phyloP scores from a whole-genome alignment of 2,888 invertebrate genomes.

The Ptychoptera contaminata region DNA sequence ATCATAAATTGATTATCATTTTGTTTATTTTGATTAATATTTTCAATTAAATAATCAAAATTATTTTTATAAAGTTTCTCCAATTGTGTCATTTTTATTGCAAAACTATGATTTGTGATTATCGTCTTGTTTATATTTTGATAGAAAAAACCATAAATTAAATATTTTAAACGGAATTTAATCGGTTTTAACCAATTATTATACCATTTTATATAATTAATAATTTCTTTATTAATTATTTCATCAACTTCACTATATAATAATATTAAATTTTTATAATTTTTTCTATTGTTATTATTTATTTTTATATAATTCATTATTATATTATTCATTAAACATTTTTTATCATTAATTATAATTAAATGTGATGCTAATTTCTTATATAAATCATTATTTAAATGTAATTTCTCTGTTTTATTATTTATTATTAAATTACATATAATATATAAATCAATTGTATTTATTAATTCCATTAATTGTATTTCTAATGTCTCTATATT shows the following conservation, averaged over 20 bases:
- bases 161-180: slow-evolving; percentile 43
- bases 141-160: slow-evolving; percentile 54
- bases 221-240: slow-evolving; percentile 41
- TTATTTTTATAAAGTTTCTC: slow-evolving; percentile 18
- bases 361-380: no score
- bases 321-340: no score
- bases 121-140: slow-evolving; percentile 42
- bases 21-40: slow-evolving; percentile 12
- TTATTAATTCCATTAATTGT: slow-evolving; percentile 40
- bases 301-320: slow-evolving; percentile 34
- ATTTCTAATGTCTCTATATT: slow-evolving; percentile 41
- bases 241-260: slow-evolving; percentile 41
- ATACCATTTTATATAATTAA: slow-evolving; percentile 50
- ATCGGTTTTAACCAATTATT: slow-evolving; percentile 45
- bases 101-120: slow-evolving; percentile 25
- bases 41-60: slow-evolving; percentile 22
- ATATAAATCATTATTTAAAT: no score
- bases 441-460: slow-evolving; percentile 47
- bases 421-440: slow-evolving; percentile 25
- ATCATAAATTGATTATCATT: slow-evolving; percentile 24
- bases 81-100: slow-evolving; percentile 30
- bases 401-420: not conserved
- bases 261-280: slow-evolving; percentile 16
- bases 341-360: no score
- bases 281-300: no score